Conservation (phyloP, 2,888 invertebrate genomes). For the Holacanthella duospinosa region DNA sequence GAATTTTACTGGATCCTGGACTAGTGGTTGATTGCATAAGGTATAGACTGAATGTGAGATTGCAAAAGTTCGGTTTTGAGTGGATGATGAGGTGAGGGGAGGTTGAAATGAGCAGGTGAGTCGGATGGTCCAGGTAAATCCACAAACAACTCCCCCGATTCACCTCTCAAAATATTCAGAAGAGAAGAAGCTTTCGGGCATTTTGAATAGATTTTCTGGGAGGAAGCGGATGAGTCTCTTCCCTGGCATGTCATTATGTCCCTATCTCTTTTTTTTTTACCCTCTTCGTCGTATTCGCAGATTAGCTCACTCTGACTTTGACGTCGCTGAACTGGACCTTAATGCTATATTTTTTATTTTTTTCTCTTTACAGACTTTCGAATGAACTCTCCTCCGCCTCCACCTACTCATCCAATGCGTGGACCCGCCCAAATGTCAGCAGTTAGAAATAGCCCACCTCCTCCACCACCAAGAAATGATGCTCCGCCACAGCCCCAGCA, state of each 20-base stretch:
- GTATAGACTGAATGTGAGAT: no score
- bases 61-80: not conserved
- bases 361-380: not conserved
- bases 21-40: no score
- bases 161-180: not conserved
- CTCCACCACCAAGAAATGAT: conserved; percentile 14
- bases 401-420: conserved; percentile 23
- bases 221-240: conserved; percentile 5
- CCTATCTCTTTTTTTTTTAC: not conserved
- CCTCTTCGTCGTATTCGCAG: conserved; percentile 1
- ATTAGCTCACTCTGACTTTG: not conserved
- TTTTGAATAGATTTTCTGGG: conserved; percentile 6
- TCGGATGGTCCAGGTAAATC: not conserved
- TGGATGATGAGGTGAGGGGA: not conserved
- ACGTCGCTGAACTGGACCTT: not conserved
- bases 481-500: conserved; percentile 28
- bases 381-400: conserved; percentile 36
- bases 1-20: no score
- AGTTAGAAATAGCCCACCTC: conserved; percentile 1
- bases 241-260: not conserved
- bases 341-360: not conserved
- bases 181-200: not conserved
- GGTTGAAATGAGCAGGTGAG: not conserved
- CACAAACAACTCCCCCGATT: not conserved
- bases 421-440: not conserved